A percentile compares a stretch with the other conserved stretches of the same genome.
These are phyloP conservation scores for Archegozetes longisetosus DNA, from an alignment of 1,140 invertebrate genomes.

Conservation along the genomic window DNA sequence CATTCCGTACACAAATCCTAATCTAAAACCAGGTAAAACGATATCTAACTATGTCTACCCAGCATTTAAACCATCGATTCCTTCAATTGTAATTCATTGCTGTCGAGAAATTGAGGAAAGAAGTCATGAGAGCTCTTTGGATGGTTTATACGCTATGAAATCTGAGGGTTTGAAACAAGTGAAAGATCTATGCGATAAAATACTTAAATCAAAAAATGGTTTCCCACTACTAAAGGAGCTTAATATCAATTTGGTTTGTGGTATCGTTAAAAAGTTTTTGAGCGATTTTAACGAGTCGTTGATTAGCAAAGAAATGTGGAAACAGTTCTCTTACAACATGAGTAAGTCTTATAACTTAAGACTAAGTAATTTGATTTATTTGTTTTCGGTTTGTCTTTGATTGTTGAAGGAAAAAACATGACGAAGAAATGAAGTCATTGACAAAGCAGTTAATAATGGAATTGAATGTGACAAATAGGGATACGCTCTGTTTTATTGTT, in stretches of 20 bases:
- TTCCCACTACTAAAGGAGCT: background rate
- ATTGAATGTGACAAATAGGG: background rate
- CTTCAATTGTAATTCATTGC: constrained; percentile 1
- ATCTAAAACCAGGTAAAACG: background rate
- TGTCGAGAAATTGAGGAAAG: constrained; percentile 1
- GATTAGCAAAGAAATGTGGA: background rate
- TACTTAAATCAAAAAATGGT: background rate
- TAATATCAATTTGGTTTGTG: constrained; percentile 4
- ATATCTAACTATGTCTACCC: constrained; percentile 9
- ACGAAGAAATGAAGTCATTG: background rate
- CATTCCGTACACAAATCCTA: constrained; percentile 5
- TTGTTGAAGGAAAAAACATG: constrained; percentile 4
- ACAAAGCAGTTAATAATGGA: background rate
- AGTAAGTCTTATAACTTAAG: constrained; percentile 3
- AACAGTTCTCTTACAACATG: background rate
- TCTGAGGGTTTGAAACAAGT: constrained; percentile 5
- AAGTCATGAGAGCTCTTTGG: background rate
- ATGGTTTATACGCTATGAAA: background rate
- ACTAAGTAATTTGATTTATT: background rate
- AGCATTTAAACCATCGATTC: constrained; percentile 1
- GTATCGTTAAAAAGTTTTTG: constrained; percentile 8
- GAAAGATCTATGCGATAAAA: constrained; percentile 4
- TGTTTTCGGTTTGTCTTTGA: background rate
- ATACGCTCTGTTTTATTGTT: constrained; percentile 5
- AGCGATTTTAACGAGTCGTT: background rate